Percentiles rank a stretch among this genome's conserved stretches.
These are phyloP conservation scores for Scomber colias DNA, from an alignment of 2,113 vertebrate species.

Conservation along the genomic window DNA sequence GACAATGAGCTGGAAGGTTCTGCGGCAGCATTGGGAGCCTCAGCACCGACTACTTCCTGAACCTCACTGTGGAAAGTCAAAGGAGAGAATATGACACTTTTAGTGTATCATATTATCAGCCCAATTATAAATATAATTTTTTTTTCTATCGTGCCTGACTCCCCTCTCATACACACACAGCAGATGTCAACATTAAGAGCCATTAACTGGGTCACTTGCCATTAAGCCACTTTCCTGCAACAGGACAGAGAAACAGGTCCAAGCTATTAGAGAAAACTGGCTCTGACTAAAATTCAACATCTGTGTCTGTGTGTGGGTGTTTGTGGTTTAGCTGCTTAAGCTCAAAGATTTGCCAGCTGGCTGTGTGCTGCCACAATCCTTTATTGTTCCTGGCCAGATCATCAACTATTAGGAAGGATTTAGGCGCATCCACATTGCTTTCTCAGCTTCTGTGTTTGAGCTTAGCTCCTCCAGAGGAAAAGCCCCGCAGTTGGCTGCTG, in stretches of 20 bases:
- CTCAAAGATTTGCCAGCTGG: conserved; percentile 60
- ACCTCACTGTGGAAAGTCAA: conserved; percentile 80
- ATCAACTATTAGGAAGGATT: conserved; percentile 59
- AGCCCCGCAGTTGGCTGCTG: conserved; percentile 29
- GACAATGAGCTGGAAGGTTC: conserved; percentile 61
- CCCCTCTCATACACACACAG: conserved; percentile 13
- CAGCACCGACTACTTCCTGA: conserved; percentile 73
- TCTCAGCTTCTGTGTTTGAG: conserved; percentile 48
- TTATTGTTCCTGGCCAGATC: conserved; percentile 62
- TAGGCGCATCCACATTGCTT: conserved; percentile 43
- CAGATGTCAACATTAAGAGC: conserved; percentile 29
- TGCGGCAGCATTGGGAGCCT: conserved; percentile 36
- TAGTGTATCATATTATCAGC: not conserved
- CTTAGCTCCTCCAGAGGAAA: conserved; percentile 44
- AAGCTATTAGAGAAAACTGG: conserved; percentile 32
- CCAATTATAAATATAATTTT: not conserved
- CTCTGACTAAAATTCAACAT: conserved; percentile 44
- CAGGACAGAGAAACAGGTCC: conserved; percentile 14
- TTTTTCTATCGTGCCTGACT: not conserved
- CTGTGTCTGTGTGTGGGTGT: conserved; percentile 44
- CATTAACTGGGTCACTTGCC: conserved; percentile 52
- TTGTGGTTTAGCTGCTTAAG: conserved; percentile 49
- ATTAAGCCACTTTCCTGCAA: conserved; percentile 38
- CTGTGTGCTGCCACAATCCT: conserved; percentile 48
- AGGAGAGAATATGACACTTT: not conserved